A percentile compares a stretch with the other conserved stretches of the same genome.
Conservation (phyloP, 2,113 vertebrate genomes). For the Atherinomorus stipes region DNA sequence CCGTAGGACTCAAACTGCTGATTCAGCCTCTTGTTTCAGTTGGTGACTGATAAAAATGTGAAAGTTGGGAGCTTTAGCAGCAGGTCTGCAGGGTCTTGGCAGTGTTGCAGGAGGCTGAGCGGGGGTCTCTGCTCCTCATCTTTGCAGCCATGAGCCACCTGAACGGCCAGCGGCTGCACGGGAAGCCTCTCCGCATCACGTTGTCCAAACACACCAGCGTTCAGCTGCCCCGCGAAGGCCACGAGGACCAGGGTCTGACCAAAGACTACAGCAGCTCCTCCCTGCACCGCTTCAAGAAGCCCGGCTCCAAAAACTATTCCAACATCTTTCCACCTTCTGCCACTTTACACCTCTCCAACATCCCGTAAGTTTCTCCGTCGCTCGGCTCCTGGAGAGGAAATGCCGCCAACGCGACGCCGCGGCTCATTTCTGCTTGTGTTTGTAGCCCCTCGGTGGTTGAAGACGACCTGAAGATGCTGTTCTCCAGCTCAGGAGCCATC, state of each 20-base stretch:
- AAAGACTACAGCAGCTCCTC: slow-evolving; percentile 93
- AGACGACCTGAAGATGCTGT: slow-evolving; percentile 91
- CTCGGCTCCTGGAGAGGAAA: no score
- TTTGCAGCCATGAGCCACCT: slow-evolving; percentile 93
- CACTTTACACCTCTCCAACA: slow-evolving; percentile 95
- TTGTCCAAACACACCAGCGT: slow-evolving; percentile 94
- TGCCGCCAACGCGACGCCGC: no score
- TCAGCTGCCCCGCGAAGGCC: slow-evolving; percentile 91
- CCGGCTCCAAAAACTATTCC: slow-evolving; percentile 96
- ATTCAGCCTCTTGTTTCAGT: no score
- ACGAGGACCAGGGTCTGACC: slow-evolving; percentile 93
- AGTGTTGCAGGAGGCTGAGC: no score
- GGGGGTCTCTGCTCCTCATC: not conserved
- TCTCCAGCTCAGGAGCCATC: slow-evolving; percentile 87
- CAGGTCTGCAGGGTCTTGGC: no score
- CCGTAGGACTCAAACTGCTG: no score
- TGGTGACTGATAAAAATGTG: no score
- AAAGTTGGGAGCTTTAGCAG: no score
- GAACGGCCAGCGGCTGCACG: slow-evolving; percentile 92
- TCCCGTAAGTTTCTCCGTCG: slow-evolving; percentile 85
- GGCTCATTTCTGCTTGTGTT: not conserved
- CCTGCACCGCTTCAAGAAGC: slow-evolving; percentile 96
- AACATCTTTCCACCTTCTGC: slow-evolving; percentile 97
- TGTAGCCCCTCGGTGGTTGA: slow-evolving; percentile 89
- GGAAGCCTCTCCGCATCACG: slow-evolving; percentile 90